These are phyloP conservation scores for Saiga tatarica DNA, from an alignment of 2,113 vertebrate genomes.

Conservation along the genomic window DNA sequence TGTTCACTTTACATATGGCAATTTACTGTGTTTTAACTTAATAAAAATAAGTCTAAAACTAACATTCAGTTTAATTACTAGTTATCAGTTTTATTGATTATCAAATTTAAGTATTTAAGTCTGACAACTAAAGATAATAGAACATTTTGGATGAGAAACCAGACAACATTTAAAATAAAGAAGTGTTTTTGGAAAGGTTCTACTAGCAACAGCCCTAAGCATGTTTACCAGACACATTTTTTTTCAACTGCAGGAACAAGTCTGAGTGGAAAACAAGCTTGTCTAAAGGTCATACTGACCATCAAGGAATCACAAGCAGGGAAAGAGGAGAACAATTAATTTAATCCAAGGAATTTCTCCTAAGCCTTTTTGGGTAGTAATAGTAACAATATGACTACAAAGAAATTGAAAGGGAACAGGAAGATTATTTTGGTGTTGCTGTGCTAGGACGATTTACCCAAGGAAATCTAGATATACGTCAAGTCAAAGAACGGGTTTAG, in stretches of 20 bases:
- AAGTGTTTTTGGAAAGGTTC: neutral
- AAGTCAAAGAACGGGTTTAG: neutral
- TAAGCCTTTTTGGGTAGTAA: neutral
- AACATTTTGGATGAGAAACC: neutral
- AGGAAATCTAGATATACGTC: neutral
- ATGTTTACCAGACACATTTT: neutral
- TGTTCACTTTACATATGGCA: neutral
- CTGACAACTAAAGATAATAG: neutral
- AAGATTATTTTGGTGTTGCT: neutral
- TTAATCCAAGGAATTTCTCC: neutral
- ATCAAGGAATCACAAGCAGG: neutral
- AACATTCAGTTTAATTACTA: neutral
- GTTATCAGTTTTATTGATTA: neutral
- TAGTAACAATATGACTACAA: neutral
- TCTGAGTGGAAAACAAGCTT: neutral
- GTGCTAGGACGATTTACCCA: neutral
- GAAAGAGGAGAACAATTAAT: neutral
- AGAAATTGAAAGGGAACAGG: neutral
- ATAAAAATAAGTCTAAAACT: neutral
- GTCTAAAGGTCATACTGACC: neutral
- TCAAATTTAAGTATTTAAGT: conserved; percentile 27
- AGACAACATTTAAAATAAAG: neutral
- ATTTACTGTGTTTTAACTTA: neutral
- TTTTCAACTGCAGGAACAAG: neutral
- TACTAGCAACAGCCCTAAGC: neutral